Base-by-base conservation (phyloP, 2,113 vertebrate species). In the Chlamydotis undulata region DNA sequence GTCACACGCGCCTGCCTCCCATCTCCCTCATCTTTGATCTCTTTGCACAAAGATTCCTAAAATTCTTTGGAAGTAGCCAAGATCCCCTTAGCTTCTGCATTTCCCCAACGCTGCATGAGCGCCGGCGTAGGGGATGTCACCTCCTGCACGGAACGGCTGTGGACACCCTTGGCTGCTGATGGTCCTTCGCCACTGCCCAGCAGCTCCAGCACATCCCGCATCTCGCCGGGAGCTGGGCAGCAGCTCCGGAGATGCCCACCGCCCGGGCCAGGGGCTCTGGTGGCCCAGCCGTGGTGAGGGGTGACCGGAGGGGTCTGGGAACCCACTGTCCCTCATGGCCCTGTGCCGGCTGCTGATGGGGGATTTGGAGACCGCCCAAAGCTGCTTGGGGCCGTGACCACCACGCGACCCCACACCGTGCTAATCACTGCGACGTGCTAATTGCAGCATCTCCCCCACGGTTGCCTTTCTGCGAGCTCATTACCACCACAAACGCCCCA, bases 291-390 rank as follows among this genome's bases (percentile, higher is more conserved):
- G 0, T 3, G 29, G 37, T 29, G 19, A 6, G 13, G 17, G 31
- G 14, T 28, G 78, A 24, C 19, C 13, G 2, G 18, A 52, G 43
- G 41, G 64, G 14, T 15, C 55, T 12, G 18, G 7, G 53, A 14
- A 4, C 49, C n/a, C 59, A 8, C 14, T 19, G 37, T 9, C 35
- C 19, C 33, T n/a, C 12, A 47, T 22, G 2, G 22, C 70, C 24
- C 23, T 2, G 0, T 2, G 1, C 18, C 0, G 0, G 31, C 41
- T 45, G 39, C 49, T 0, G 1, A 29, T 1, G 0, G 9, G 33
- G 61, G 52, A 65, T 83, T 53, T 59, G 73, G 82, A 77, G 49
- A 52, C 9, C 7, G 0, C 64, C 45, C 37, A 25, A 29, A 83
- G 71, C 91, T 26, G 0, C 19, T 3, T 1, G 10, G 50, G 79